Conservation (phyloP, 1,140 invertebrate species). For the Bombus terrestris region DNA sequence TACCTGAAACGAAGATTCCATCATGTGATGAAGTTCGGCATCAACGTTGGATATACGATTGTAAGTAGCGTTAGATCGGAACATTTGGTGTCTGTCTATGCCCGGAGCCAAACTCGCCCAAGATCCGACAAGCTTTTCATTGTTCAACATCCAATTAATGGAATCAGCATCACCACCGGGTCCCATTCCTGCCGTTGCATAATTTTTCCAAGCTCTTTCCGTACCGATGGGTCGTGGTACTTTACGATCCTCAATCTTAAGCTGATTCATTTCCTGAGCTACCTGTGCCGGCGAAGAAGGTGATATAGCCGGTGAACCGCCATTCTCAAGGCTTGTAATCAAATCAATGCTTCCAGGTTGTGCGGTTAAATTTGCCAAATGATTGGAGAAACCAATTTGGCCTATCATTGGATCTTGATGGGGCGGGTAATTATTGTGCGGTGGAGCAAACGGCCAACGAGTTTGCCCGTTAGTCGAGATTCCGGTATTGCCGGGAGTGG, state of each 20-base stretch:
- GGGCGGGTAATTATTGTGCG: constrained; percentile 75
- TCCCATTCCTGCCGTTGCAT: constrained; percentile 69
- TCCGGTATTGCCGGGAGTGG: constrained; percentile 51
- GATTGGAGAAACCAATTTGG: constrained; percentile 76
- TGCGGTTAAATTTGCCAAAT: constrained; percentile 76
- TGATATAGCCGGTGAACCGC: constrained; percentile 86
- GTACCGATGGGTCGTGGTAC: constrained; percentile 90
- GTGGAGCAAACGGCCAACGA: constrained; percentile 76
- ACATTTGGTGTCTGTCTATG: constrained; percentile 80
- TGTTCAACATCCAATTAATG: constrained; percentile 85
- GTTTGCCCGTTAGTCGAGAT: constrained; percentile 73
- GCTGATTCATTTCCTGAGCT: constrained; percentile 76
- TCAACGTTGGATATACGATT: constrained; percentile 78
- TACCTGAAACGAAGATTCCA: constrained; percentile 82
- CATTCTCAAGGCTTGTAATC: constrained; percentile 83
- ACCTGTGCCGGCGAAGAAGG: constrained; percentile 81
- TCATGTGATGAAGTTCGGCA: constrained; percentile 79
- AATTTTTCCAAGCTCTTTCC: constrained; percentile 88
- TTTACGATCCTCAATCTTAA: constrained; percentile 87
- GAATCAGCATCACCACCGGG: constrained; percentile 80
- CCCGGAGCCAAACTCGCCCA: constrained; percentile 73
- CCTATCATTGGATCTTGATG: constrained; percentile 78
- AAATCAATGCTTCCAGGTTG: constrained; percentile 82
- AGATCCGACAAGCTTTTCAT: constrained; percentile 80
- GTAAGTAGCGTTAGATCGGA: constrained; percentile 75